phyloP scores from a whole-genome alignment of 2,888 invertebrate species.

The Polydesmus complanatus region DNA sequence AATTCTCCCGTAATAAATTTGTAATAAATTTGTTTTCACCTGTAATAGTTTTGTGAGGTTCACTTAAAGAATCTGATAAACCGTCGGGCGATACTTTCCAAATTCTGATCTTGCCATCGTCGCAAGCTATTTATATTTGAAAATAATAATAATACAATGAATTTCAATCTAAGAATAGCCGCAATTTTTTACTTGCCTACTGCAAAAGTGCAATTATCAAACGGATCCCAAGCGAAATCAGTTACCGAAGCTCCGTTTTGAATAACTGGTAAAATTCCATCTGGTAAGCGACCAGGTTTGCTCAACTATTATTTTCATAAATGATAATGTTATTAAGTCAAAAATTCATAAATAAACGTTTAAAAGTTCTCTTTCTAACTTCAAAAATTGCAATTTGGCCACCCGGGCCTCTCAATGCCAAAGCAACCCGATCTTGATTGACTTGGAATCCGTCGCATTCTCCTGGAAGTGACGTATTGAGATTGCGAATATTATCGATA shows the following conservation, averaged over 20 bases:
- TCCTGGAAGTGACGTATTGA: conserved; percentile 80
- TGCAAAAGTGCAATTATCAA: conserved; percentile 59
- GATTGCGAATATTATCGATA: conserved; percentile 78
- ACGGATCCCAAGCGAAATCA: conserved; percentile 93
- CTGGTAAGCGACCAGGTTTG: conserved; percentile 58
- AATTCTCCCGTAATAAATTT: background rate
- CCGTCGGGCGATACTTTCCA: conserved; percentile 64
- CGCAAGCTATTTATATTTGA: conserved; percentile 50
- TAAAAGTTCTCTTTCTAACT: conserved; percentile 31
- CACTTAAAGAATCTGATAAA: conserved; percentile 64
- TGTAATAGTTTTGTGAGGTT: conserved; percentile 46
- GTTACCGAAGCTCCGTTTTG: conserved; percentile 77
- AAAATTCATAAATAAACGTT: too few relatives aligned
- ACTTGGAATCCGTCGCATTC: conserved; percentile 90
- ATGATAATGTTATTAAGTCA: too few relatives aligned
- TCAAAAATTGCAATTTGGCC: conserved; percentile 79
- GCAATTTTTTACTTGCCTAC: conserved; percentile 40
- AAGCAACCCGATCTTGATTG: conserved; percentile 72
- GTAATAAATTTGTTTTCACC: conserved; percentile 30
- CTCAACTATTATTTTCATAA: conserved; percentile 44
- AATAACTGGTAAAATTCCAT: conserved; percentile 70
- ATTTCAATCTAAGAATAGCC: background rate
- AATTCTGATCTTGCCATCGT: conserved; percentile 66
- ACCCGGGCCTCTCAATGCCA: conserved; percentile 78
- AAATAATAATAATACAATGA: conserved; percentile 7